Evolutionary conservation across 2,888 invertebrate species (phyloP).

Genomic region (Andrena praecox): DNA sequence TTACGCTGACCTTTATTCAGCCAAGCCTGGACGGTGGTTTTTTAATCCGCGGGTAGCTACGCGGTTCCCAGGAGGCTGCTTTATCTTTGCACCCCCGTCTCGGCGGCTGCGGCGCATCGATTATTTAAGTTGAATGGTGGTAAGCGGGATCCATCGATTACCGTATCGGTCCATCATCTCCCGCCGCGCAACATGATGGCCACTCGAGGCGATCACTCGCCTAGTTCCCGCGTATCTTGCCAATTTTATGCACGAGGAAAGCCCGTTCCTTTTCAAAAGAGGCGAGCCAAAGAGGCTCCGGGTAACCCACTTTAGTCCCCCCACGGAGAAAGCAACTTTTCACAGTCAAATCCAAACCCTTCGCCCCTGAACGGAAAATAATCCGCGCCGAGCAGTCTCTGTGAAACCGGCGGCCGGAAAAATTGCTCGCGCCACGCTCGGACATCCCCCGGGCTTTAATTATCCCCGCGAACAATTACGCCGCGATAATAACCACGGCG

Average conservation of each 20-base stretch:
- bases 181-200: background rate
- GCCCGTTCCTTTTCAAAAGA: background rate
- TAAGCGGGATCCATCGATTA: slow-evolving; percentile 44
- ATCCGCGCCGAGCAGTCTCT: background rate
- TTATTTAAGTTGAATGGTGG: slow-evolving; percentile 45
- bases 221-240: slow-evolving; percentile 9
- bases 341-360: background rate
- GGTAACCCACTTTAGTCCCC: background rate
- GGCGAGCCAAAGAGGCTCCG: background rate
- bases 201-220: background rate
- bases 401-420: background rate
- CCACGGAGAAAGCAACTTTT: background rate
- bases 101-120: slow-evolving; percentile 15
- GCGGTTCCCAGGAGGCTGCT: slow-evolving; percentile 18
- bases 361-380: background rate
- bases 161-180: slow-evolving; percentile 16
- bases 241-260: slow-evolving; percentile 13
- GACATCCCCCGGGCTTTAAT: slow-evolving; percentile 32
- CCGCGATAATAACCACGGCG: slow-evolving; percentile 12
- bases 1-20: slow-evolving; percentile 39
- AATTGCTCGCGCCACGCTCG: background rate
- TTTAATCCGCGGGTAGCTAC: slow-evolving; percentile 44
- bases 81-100: slow-evolving; percentile 16
- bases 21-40: slow-evolving; percentile 28
- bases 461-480: slow-evolving; percentile 32